These are phyloP conservation scores for Thyatira batis DNA, from an alignment of 2,888 invertebrate species.

Conservation along the genomic window DNA sequence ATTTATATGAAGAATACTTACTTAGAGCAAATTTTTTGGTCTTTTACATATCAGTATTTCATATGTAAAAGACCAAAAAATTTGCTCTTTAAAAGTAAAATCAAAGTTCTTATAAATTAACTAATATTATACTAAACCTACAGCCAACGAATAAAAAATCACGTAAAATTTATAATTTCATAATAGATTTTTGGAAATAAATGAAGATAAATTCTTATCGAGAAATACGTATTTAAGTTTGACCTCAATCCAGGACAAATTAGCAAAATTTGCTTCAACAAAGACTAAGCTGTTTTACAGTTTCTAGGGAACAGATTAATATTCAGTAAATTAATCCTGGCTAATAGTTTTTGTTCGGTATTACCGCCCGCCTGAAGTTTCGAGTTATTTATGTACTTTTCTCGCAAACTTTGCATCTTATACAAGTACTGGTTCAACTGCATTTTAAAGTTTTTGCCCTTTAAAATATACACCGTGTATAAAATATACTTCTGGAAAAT, in stretches of 20 bases:
- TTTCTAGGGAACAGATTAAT: background rate
- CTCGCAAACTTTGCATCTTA: background rate
- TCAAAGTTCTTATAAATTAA: no score
- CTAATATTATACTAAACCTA: no score
- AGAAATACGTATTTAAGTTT: background rate
- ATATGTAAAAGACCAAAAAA: no score
- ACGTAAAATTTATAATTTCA: no score
- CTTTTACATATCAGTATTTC: no score
- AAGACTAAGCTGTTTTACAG: background rate
- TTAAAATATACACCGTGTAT: no score
- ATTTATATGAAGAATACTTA: no score
- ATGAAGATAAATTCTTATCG: background rate
- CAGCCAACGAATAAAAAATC: no score
- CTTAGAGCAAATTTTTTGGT: no score
- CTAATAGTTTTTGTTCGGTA: background rate
- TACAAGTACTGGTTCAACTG: background rate
- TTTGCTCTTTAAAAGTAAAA: no score
- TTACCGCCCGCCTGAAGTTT: background rate
- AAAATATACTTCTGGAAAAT: no score
- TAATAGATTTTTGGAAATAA: background rate
- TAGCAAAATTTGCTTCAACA: background rate
- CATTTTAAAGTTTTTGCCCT: no score
- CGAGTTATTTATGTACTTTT: background rate
- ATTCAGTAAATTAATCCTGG: background rate
- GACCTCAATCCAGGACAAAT: background rate